These are phyloP conservation scores for Nysson spinosus DNA, from an alignment of 2,888 invertebrate species.

Conservation along the genomic window DNA sequence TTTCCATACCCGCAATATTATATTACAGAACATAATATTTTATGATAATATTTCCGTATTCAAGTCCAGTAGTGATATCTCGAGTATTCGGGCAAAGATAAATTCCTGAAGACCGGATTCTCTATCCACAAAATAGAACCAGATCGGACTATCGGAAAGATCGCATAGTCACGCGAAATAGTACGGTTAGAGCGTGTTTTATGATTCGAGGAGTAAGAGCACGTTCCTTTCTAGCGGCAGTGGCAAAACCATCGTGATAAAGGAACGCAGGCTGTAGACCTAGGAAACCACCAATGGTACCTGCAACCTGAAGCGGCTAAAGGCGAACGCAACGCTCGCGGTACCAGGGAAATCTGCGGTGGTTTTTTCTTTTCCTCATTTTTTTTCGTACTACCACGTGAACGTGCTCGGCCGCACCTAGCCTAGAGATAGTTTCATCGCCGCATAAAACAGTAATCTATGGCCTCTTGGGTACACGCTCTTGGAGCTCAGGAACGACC, in stretches of 20 bases:
- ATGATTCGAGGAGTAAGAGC: slow-evolving; percentile 58
- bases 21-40: too few relatives aligned
- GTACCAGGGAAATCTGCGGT: slow-evolving; percentile 50
- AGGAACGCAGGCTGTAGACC: slow-evolving; percentile 38
- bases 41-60: too few relatives aligned
- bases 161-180: slow-evolving; percentile 42
- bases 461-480: slow-evolving; percentile 17
- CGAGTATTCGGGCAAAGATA: too few relatives aligned
- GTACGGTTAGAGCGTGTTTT: slow-evolving; percentile 61
- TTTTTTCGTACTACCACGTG: slow-evolving; percentile 17
- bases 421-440: slow-evolving; percentile 48
- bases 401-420: slow-evolving; percentile 40
- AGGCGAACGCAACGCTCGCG: slow-evolving; percentile 7
- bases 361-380: slow-evolving; percentile 33
- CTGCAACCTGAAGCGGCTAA: slow-evolving; percentile 12
- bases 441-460: slow-evolving; percentile 49
- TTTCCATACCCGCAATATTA: too few relatives aligned
- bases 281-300: slow-evolving; percentile 39
- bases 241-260: slow-evolving; percentile 67
- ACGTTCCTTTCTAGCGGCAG: slow-evolving; percentile 61
- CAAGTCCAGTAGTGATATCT: too few relatives aligned
- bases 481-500: slow-evolving; percentile 33
- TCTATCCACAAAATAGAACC: slow-evolving; percentile 11
- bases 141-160: slow-evolving; percentile 19
- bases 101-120: too few relatives aligned